Evolutionary conservation across 1,140 invertebrate genomes (phyloP), one percentile per base, ranked within the genome.

Genomic region (Zaprionus ornatus): DNA sequence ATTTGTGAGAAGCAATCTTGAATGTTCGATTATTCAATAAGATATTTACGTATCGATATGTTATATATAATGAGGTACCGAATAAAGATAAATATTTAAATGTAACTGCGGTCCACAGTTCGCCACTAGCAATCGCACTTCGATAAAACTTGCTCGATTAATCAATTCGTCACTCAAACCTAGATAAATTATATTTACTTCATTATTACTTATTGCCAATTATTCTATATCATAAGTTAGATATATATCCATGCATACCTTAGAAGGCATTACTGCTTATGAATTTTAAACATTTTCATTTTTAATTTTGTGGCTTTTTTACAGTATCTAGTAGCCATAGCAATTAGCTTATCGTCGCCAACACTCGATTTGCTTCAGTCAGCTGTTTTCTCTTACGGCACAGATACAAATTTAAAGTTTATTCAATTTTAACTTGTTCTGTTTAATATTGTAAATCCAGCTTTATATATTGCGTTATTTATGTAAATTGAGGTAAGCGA

Each of bases 401-500:
- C 37, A 61, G 52, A 45, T 21, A 73, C 40, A 77, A 72, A 72
- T 52, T 77, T 77, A 40, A 61, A 42, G 74, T 69, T 52, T 17
- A 60, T 35, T 21, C 21, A 32, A 35, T 45, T 63, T 25, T 4
- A 23, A 23, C 6, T 71, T 59, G 25, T 63, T 6, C 27, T 57
- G 48, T 29, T 29, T 37, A 56, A 9, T 21, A 27, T 55, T 12
- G 19, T 64, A 52, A 35, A 55, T 40, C 35, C 12, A n/a, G 6
- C 17, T 35, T 55, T 40, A 23, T 6, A 32, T 17, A 5, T 21
- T 32, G n/a, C 21, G 17, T 40, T 17, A 27, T 19, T 9, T 52
- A 23, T 55, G 23, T 15, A 76, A 65, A 67, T 77, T 67, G 7
- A 73, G 74, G 69, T 77, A 63, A 77, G 74, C 25, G 13, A 1